These are phyloP conservation scores for Rhadinocentrus ornatus DNA, from an alignment of 2,797 vertebrate genomes.

Conservation along the genomic window DNA sequence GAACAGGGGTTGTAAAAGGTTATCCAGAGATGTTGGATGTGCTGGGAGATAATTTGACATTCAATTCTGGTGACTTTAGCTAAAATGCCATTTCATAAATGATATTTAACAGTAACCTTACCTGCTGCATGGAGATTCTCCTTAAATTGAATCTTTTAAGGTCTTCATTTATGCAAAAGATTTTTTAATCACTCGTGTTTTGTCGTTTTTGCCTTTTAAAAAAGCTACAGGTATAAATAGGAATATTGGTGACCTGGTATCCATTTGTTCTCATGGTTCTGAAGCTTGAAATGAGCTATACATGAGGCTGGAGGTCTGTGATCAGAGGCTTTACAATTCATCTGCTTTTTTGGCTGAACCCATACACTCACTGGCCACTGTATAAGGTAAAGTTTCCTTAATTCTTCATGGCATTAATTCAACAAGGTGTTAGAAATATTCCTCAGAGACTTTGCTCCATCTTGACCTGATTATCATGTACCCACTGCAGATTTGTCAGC, in stretches of 20 bases:
- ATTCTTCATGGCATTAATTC: no score
- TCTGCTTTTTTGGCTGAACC: neutral
- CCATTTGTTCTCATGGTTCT: constrained; percentile 18
- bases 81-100: constrained; percentile 2
- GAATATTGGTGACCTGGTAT: constrained; percentile 8
- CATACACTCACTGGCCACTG: neutral
- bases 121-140: constrained; percentile 1
- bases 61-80: neutral
- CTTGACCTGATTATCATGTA: no score
- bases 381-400: neutral
- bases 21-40: neutral
- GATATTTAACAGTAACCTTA: neutral
- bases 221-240: constrained; percentile 28
- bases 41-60: neutral
- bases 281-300: constrained; percentile 5
- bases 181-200: neutral
- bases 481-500: no score
- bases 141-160: neutral
- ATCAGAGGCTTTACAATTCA: constrained; percentile 27
- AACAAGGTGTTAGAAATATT: no score
- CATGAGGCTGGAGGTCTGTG: constrained; percentile 10
- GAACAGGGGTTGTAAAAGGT: neutral
- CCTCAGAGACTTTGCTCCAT: no score
- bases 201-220: constrained; percentile 3
- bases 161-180: neutral